Conservation (phyloP, 1,140 invertebrate species). For the Vollenhovia emeryi region DNA sequence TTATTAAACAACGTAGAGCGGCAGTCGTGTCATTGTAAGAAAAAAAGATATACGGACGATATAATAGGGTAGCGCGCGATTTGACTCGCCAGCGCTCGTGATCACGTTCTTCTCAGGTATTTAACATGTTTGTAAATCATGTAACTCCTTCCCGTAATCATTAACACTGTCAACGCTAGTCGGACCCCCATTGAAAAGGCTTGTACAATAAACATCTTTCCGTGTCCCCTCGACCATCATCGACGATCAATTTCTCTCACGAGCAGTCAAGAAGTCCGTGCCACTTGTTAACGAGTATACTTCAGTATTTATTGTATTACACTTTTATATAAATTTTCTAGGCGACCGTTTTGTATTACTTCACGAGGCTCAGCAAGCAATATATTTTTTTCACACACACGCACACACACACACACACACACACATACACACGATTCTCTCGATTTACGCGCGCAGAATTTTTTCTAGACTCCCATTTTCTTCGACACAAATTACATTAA, state of each 20-base stretch:
- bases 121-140: slow-evolving; percentile 66
- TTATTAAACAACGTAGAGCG: slow-evolving; percentile 2
- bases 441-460: background rate
- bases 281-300: background rate
- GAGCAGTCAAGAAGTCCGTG: background rate
- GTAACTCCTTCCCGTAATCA: slow-evolving; percentile 56
- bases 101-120: slow-evolving; percentile 73
- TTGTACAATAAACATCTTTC: slow-evolving; percentile 52
- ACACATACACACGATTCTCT: background rate
- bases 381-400: background rate
- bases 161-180: slow-evolving; percentile 10
- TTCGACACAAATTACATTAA: background rate
- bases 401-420: too few relatives aligned
- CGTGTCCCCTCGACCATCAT: slow-evolving; percentile 29
- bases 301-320: background rate
- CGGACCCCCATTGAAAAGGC: background rate
- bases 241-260: slow-evolving; percentile 1
- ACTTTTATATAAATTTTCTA: slow-evolving; percentile 19
- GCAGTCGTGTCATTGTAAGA: slow-evolving; percentile 39
- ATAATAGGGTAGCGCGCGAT: slow-evolving; percentile 34
- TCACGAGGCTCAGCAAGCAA: background rate
- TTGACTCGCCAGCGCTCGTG: slow-evolving; percentile 53
- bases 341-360: slow-evolving; percentile 7
- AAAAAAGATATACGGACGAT: slow-evolving; percentile 1
- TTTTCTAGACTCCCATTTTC: background rate